Evolutionary conservation across 2,888 invertebrate genomes (phyloP), one percentile per base, ranked within the genome.

Genomic region (Pyrochroa serraticornis): DNA sequence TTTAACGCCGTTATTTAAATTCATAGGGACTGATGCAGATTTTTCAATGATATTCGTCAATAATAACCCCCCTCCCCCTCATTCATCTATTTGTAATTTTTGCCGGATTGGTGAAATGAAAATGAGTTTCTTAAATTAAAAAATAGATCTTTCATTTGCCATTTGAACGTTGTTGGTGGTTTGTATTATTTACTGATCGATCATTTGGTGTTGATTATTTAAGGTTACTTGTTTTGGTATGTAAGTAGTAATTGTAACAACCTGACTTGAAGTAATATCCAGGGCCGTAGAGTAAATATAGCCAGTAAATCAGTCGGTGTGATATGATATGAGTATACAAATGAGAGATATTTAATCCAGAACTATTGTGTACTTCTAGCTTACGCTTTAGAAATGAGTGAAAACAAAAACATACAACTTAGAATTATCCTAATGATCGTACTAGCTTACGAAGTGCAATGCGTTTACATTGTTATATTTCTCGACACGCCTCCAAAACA

Each of bases 361-460:
- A 62, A 59, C 63, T 63, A 67, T 64, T 63, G 64, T 69, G 67
- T 70, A 70, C 65, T 68, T 72, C 72, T 75, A 72, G 75, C 73
- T 74, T 76, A 68, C 66, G 76, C 75, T 75, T 77, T 73, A 75
- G 73, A 75, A 69, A 69, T 62, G 61, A 60, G 64, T 63, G 58
- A 60, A 60, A 68, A 66, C 64, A 71, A 71, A 68, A 65, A 69
- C 71, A 65, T 70, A 71, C 60, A 74, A 66, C 58, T 65, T 69
- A 69, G 69, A 70, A 67, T 65, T 71, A 70, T 65, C 63, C 64
- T 67, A 67, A 71, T 71, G 67, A 68, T 71, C 70, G 71, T 73
- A 70, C 70, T 71, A 71, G 74, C 74, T 74, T 72, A 66, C 65
- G 65, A 70, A 69, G 71, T 75, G 73, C 74, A 75, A 74, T 70